A percentile compares a stretch with the other conserved stretches of the same genome.
Conservation (phyloP, 2,113 vertebrate species). For the Parus major region DNA sequence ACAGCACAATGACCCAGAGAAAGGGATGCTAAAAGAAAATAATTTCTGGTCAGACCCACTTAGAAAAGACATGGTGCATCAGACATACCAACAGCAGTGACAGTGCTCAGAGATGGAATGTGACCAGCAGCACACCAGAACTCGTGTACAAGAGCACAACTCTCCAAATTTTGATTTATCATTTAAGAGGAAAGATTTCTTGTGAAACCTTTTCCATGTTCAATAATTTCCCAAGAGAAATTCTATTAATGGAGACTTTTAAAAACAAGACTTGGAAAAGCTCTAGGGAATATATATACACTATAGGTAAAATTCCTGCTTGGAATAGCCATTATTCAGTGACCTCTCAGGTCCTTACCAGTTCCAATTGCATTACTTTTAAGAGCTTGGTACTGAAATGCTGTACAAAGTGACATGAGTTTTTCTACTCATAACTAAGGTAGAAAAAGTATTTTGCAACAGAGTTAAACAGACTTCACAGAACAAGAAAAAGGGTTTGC, state of each 20-base stretch:
- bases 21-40: background rate
- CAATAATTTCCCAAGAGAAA: background rate
- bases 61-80: background rate
- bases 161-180: background rate
- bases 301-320: background rate
- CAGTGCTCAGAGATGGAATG: background rate
- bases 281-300: background rate
- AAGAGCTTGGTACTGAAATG: background rate
- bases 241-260: background rate
- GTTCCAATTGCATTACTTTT: background rate
- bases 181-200: background rate
- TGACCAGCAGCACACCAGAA: background rate
- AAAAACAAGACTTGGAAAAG: background rate
- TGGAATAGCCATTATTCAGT: background rate
- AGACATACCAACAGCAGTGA: background rate
- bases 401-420: background rate
- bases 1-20: background rate
- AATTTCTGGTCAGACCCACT: background rate
- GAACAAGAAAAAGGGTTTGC: background rate
- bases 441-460: background rate
- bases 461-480: background rate
- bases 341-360: background rate
- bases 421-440: background rate
- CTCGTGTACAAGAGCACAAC: background rate
- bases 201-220: background rate